Base-by-base conservation (phyloP, 2,888 invertebrate species). In the Latrodectus hesperus region DNA sequence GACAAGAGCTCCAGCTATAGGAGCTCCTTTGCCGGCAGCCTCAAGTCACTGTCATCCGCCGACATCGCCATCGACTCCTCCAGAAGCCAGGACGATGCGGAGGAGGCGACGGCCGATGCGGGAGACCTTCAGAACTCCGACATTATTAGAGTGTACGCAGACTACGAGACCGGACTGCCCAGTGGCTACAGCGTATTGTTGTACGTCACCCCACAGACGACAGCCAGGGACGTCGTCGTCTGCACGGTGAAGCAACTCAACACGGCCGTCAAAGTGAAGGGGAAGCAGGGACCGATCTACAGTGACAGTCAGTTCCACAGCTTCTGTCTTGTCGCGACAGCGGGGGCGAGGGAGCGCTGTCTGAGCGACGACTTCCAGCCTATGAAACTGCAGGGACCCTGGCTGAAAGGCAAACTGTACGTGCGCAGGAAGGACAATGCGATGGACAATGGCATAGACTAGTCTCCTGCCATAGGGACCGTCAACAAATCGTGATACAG, bases 161-260 rank as follows among this genome's bases (percentile, higher is more conserved):
- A 99, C 0, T 99, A 99, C 92, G 97, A 98, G 90, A 98, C 98
- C 0, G 99, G 99, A 11, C 93, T 99, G 90, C 97, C 98, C 1
- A 95, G 95, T 89, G 98, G 98, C 9, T 98, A 98, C 0, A 97
- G 98, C 91, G 94, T 99, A 60, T 97, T 98, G 91, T 93, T 99
- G 5, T 98, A 98, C 92, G 97, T 99, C 0, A 98, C 97, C 0
- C 96, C 96, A 0, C 94, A 96, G 90, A 99, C 99, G 0, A 97
- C 98, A 0, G 97, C 98, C 0, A 94, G 97, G 17, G 99, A 99
- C 93, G 98, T 99, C 80, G 97, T 99, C 89, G 96, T 98, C 93
- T 94, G 99, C 89, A 98, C 99, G 38, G 97, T 99, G 80, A 96
- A 97, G 92, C 98, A 99, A 92, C 94, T 99, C 70, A 98, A 98